These are phyloP conservation scores for Dioctria linearis DNA, from an alignment of 2,888 invertebrate species.

Conservation along the genomic window DNA sequence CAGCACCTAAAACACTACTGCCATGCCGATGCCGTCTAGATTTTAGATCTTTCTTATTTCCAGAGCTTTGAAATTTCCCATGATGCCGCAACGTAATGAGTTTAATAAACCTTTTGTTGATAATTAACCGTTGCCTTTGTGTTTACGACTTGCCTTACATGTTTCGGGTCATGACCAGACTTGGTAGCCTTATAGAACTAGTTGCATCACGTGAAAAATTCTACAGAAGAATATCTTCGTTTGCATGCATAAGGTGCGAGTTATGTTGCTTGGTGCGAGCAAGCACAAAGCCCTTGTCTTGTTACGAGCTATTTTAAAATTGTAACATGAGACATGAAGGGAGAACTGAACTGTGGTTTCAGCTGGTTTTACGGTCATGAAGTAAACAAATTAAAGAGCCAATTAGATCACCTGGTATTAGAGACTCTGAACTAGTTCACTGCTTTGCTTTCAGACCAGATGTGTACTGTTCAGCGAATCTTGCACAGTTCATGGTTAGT, in stretches of 20 bases:
- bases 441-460: conserved; percentile 13
- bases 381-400: conserved; percentile 28
- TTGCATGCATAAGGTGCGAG: neutral
- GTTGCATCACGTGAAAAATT: conserved; percentile 23
- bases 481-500: conserved; percentile 27
- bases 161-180: conserved; percentile 37
- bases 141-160: conserved; percentile 34
- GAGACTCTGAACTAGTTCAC: conserved; percentile 19
- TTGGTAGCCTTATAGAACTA: neutral
- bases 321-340: neutral
- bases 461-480: neutral
- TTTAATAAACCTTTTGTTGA: conserved; percentile 47
- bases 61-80: conserved; percentile 22
- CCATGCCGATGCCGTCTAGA: no score
- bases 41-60: neutral
- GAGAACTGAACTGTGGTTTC: conserved; percentile 24
- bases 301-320: conserved; percentile 16
- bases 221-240: conserved; percentile 2
- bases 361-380: conserved; percentile 36
- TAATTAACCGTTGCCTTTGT: conserved; percentile 46
- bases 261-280: neutral
- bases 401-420: conserved; percentile 21
- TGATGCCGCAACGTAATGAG: conserved; percentile 10
- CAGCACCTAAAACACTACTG: no score
- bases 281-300: conserved; percentile 3